A percentile compares a stretch with the other conserved stretches of the same genome.
Conservation (phyloP, 1,140 invertebrate species). For the Lamellibrachia luymesi region DNA sequence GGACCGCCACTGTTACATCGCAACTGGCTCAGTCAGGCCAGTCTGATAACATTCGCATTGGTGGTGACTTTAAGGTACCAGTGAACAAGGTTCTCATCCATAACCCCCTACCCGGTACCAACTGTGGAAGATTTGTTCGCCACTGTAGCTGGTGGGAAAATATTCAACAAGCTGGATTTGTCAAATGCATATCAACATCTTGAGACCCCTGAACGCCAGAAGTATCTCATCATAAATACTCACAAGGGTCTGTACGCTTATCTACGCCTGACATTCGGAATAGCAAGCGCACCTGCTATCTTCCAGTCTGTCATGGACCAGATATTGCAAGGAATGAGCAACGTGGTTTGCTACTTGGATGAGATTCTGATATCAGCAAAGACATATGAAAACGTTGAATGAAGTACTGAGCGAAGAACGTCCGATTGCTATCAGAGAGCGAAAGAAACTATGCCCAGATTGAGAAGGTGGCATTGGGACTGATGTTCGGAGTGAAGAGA, state of each 20-base stretch:
- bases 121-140: not conserved
- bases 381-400: slow-evolving; percentile 9
- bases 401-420: not conserved
- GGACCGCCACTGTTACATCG: no score
- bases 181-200: not conserved
- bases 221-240: slow-evolving; percentile 4
- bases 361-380: slow-evolving; percentile 7
- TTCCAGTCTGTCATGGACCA: slow-evolving; percentile 10
- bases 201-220: not conserved
- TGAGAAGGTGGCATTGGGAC: no score
- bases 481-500: no score
- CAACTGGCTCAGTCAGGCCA: no score
- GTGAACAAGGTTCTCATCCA: no score
- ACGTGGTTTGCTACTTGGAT: not conserved
- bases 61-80: no score
- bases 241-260: not conserved
- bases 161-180: not conserved
- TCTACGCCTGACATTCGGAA: not conserved
- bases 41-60: no score
- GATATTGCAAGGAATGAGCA: not conserved
- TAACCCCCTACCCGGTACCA: no score
- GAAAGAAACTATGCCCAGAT: no score
- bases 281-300: not conserved
- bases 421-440: not conserved
- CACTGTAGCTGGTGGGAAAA: no score